Evolutionary conservation across 1,140 invertebrate species (phyloP).

Genomic region (Laupala kohalensis): DNA sequence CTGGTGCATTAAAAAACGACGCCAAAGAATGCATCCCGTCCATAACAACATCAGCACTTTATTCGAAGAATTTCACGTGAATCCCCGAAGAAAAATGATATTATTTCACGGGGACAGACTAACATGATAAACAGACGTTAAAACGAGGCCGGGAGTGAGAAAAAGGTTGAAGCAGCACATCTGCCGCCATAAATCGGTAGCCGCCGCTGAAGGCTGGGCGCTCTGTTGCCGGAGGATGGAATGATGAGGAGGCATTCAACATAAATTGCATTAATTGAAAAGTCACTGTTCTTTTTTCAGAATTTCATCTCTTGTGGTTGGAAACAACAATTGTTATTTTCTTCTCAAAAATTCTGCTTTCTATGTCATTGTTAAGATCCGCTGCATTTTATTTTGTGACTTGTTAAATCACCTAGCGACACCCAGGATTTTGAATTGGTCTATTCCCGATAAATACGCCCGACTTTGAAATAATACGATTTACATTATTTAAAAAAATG

Average conservation of each 20-base stretch:
- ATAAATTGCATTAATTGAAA: no score
- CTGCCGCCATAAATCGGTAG: background rate
- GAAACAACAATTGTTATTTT: no score
- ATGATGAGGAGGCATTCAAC: background rate
- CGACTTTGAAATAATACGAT: no score
- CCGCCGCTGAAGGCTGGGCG: background rate
- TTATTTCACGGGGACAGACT: background rate
- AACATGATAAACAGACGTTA: background rate
- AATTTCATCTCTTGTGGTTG: no score
- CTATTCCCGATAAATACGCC: no score
- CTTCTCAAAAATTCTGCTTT: no score
- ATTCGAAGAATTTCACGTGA: background rate
- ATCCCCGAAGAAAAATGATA: background rate
- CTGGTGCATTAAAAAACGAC: background rate
- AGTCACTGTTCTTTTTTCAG: no score
- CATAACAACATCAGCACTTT: background rate
- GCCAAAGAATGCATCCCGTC: background rate
- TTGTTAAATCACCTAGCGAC: no score
- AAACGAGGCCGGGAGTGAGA: background rate
- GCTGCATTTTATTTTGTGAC: no score
- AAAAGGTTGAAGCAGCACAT: background rate
- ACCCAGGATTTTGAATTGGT: no score
- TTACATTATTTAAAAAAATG: no score
- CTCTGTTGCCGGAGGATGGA: background rate
- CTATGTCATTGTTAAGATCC: no score